phyloP scores from a whole-genome alignment of 2,888 invertebrate genomes.

The Steinernema carpocapsae region DNA sequence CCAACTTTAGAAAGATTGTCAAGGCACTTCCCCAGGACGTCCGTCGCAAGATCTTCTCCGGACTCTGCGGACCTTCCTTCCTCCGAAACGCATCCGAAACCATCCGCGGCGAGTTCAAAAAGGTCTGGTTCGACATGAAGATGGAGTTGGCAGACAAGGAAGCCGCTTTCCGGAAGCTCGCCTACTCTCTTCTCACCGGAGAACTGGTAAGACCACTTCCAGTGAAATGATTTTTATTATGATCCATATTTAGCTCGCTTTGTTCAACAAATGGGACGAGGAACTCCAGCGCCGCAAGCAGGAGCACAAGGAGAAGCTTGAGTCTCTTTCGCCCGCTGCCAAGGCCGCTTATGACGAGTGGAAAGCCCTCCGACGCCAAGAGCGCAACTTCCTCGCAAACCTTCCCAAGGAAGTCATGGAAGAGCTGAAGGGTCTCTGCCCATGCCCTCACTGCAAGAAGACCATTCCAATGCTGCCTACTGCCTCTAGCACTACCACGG shows the following conservation, averaged over 20 bases:
- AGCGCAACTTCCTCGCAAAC: slow-evolving; percentile 56
- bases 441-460: slow-evolving; percentile 30
- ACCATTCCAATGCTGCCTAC: neutral
- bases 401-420: slow-evolving; percentile 60
- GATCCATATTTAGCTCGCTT: slow-evolving; percentile 51
- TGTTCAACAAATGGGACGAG: slow-evolving; percentile 65
- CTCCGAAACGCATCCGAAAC: slow-evolving; percentile 51
- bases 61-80: slow-evolving; percentile 64
- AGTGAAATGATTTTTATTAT: too few species aligned
- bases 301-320: slow-evolving; percentile 56
- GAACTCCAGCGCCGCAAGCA: slow-evolving; percentile 58
- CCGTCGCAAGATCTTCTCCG: slow-evolving; percentile 61
- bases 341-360: slow-evolving; percentile 62
- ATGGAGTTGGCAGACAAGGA: slow-evolving; percentile 62
- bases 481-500: neutral
- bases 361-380: slow-evolving; percentile 61
- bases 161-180: slow-evolving; percentile 59
- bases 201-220: slow-evolving; percentile 51
- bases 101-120: slow-evolving; percentile 58
- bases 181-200: slow-evolving; percentile 60
- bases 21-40: slow-evolving; percentile 53
- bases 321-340: slow-evolving; percentile 57
- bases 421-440: slow-evolving; percentile 46
- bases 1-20: slow-evolving; percentile 46
- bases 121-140: slow-evolving; percentile 64